These are phyloP conservation scores for Volucella bombylans DNA, from an alignment of 2,888 invertebrate species.

Conservation along the genomic window DNA sequence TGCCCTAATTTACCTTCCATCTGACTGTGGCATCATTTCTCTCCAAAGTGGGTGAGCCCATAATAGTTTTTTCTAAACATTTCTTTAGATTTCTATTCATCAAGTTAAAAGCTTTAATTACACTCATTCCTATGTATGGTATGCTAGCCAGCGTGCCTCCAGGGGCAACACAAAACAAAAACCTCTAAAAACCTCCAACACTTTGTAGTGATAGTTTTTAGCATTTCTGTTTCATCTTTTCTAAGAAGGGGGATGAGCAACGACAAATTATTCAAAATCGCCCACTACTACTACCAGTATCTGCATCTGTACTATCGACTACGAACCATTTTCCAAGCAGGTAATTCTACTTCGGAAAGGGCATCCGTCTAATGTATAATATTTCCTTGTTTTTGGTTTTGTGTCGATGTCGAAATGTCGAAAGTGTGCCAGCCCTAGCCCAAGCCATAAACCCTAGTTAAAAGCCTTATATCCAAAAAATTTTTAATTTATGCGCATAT, in stretches of 20 bases:
- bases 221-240: no score
- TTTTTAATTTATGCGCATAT: slow-evolving; percentile 62
- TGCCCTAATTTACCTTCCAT: not conserved
- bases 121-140: slow-evolving; percentile 29
- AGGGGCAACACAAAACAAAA: slow-evolving; percentile 27
- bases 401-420: slow-evolving; percentile 56
- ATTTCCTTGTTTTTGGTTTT: slow-evolving; percentile 32
- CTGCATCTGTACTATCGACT: not conserved
- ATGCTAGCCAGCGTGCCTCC: not conserved
- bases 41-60: slow-evolving; percentile 31
- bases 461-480: slow-evolving; percentile 22
- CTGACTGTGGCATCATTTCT: not conserved
- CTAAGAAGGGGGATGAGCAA: not conserved
- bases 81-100: slow-evolving; percentile 31
- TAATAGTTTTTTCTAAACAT: slow-evolving; percentile 3
- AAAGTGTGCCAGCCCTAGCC: slow-evolving; percentile 64
- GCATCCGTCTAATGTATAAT: slow-evolving; percentile 36
- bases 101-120: slow-evolving; percentile 43
- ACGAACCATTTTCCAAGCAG: slow-evolving; percentile 38
- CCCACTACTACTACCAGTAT: slow-evolving; percentile 41
- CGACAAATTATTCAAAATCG: slow-evolving; percentile 55
- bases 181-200: not conserved
- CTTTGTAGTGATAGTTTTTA: no score
- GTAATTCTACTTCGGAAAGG: slow-evolving; percentile 54
- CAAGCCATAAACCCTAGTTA: slow-evolving; percentile 40